Evolutionary conservation across 1,140 invertebrate species (phyloP), one percentile per base, ranked within the genome.

Genomic region (Drosophila setifemur): DNA sequence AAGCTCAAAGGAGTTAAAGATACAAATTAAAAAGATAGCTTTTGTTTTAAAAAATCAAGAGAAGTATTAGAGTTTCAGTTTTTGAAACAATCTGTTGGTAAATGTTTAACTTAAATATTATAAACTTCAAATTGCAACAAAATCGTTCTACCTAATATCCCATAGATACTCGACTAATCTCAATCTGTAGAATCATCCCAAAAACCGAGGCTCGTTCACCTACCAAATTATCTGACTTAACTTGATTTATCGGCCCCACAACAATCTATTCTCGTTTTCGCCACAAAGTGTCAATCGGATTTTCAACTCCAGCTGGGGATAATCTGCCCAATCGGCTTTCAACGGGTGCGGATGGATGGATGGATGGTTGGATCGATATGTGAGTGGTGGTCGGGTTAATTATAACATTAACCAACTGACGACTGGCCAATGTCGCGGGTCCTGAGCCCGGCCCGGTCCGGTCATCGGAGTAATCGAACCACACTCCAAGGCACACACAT

Each of bases 371-470:
- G 33, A 66, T 66, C 61, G 61, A 66, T 66, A 64, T 64, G 61
- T 33, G 57, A 44, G 23, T 48, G 63, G 43, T 50, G 76, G 76
- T 64, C 52, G 49, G 71, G 79, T 85, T 83, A 83, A 83, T 83
- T 85, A 79, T 83, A 83, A 85, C 74, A 83, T 86, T 86, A 85
- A 71, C 70, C 70, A 48, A 70, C 44, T 70, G 73, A 79, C 74
- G 79, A 85, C 79, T 85, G 79, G 78, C 47, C 37, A 39, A 21
- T 53, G 39, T 33, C 29, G 48, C 60, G 63, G 53, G 44, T 50
- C 28, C 52, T 18, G n/a, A 23, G 21, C 21, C 21, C 21, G 2
- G 21, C 21, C 21, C 2, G 5, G 5, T 23, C 21, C 2, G 5
- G 2, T 23, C 21, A 58, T 60, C 53, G 40, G 6, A 63, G 60